These are phyloP conservation scores for Camelus bactrianus DNA, from an alignment of 2,113 vertebrate genomes.

Conservation along the genomic window DNA sequence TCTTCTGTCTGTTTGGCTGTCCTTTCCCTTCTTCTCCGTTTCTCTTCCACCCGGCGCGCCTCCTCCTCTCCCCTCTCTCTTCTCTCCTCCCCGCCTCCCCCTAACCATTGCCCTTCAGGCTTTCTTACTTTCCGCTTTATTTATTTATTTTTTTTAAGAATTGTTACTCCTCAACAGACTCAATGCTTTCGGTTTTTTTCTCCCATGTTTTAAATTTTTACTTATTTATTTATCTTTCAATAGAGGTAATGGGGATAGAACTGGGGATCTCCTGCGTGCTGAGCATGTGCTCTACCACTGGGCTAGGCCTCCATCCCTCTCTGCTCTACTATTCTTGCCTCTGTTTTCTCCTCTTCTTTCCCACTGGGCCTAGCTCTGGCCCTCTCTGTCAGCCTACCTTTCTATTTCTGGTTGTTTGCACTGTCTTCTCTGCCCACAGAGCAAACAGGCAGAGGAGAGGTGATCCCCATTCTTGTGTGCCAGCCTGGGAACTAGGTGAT, in stretches of 20 bases:
- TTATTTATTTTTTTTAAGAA: no score
- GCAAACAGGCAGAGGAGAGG: background rate
- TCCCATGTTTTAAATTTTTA: no score
- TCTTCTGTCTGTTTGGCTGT: background rate
- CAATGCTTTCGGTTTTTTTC: no score
- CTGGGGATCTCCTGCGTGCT: no score
- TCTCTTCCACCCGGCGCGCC: background rate
- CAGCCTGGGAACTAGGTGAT: background rate
- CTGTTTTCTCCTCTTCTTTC: background rate
- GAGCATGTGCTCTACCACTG: no score
- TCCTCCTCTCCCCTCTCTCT: background rate
- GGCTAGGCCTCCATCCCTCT: no score
- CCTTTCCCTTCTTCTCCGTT: background rate
- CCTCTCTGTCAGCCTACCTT: background rate
- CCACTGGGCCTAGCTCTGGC: background rate
- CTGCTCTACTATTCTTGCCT: background rate
- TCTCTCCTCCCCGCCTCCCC: background rate
- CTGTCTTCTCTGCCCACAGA: background rate
- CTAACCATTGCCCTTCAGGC: background rate
- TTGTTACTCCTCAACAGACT: no score
- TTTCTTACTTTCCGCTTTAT: background rate
- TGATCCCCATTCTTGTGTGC: background rate
- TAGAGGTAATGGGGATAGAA: no score
- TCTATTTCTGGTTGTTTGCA: constrained; percentile 10
- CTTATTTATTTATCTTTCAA: no score